Evolutionary conservation across 2,888 invertebrate genomes (phyloP), one percentile per base, ranked within the genome.

Genomic region (Callimorpha dominula): DNA sequence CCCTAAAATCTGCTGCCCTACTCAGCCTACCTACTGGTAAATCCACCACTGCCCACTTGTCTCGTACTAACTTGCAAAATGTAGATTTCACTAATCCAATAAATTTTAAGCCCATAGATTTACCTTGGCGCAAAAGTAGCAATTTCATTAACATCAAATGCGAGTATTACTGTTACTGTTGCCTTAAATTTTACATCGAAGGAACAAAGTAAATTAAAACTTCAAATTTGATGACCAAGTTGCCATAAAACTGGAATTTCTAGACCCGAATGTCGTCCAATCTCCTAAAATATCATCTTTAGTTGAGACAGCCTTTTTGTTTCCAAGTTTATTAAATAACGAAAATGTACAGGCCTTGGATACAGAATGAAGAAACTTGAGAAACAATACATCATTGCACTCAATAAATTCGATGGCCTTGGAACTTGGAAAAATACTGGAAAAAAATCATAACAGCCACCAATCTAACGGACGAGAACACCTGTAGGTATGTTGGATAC

Each of bases 41-140:
- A n/a, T n/a, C n/a, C n/a, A n/a, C n/a, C n/a, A n/a, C n/a, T n/a
- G n/a, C n/a, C n/a, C n/a, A n/a, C n/a, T n/a, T n/a, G n/a, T n/a
- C n/a, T n/a, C n/a, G n/a, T n/a, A n/a, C n/a, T n/a, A n/a, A n/a
- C n/a, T n/a, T 31, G 31, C 31, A 31, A 31, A 31, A 31, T 31
- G 31, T 64, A 64, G 15, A 73, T 73, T 62, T 62, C 66, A 65
- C 40, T 43, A 42, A 72, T 52, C 57, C 49, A 52, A 52, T 67
- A 68, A 64, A 57, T 57, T 43, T 49, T 71, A 60, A 60, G 40
- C 31, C 66, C 20, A 31, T 66, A 31, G 52, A 50, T 66, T 52
- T 66, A 50, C 20, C 66, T 66, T 20, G 66, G 66, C 14, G 66
- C 52, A 50, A 66, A 66, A 31, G 66, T 66, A 50, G 20, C 52